A percentile compares a stretch with the other conserved stretches of the same genome.
Evolutionary conservation across 2,888 invertebrate genomes (phyloP).

Genomic region (Apotomis capreana): DNA sequence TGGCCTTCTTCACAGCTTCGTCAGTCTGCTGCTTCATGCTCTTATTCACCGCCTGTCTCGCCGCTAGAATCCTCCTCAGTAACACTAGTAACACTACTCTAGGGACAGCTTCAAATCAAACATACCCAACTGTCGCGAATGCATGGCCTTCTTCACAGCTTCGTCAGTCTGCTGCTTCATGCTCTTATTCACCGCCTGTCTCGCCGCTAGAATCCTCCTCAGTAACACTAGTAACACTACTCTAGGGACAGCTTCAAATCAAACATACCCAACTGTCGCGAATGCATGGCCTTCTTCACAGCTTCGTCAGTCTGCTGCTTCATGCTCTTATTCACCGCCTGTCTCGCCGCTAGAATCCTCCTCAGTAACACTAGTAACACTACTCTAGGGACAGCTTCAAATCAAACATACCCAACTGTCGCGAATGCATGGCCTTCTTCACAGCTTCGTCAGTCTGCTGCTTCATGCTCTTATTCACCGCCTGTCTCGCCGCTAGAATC

Average conservation of each 20-base stretch:
- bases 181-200: constrained; percentile 92
- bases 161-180: constrained; percentile 77
- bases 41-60: too few relatives aligned
- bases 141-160: constrained; percentile 87
- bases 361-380: neutral
- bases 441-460: constrained; percentile 71
- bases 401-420: constrained; percentile 86
- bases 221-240: neutral
- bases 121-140: constrained; percentile 95
- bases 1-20: too few relatives aligned
- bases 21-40: too few relatives aligned
- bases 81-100: too few relatives aligned
- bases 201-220: constrained; percentile 90
- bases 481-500: constrained; percentile 95
- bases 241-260: too few relatives aligned
- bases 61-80: too few relatives aligned
- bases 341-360: constrained; percentile 92
- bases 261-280: constrained; percentile 89
- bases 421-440: constrained; percentile 91
- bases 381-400: neutral
- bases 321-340: constrained; percentile 90
- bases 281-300: constrained; percentile 90
- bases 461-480: constrained; percentile 87
- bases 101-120: too few relatives aligned
- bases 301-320: constrained; percentile 72